Evolutionary conservation across 1,140 invertebrate species (phyloP).

Genomic region (Palaemon carinicauda): DNA sequence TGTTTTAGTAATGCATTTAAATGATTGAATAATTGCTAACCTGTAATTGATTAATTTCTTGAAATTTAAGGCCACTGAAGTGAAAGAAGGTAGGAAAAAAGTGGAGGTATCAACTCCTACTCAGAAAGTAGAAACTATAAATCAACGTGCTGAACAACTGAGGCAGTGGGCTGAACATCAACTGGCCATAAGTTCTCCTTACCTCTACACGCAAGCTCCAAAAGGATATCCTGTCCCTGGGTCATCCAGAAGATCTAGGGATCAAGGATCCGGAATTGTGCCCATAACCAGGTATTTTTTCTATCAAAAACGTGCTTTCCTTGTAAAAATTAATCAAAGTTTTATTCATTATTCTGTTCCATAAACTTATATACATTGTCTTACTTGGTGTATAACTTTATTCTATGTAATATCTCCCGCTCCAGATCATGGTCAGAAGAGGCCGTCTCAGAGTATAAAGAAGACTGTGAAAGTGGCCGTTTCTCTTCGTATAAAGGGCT

Average conservation of each 20-base stretch:
- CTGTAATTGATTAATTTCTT: no score
- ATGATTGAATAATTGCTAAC: no score
- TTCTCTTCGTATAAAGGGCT: conserved; percentile 53
- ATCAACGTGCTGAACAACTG: conserved; percentile 73
- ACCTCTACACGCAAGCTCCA: not conserved
- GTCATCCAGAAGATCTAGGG: conserved; percentile 22
- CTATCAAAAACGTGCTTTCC: no score
- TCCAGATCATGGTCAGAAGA: conserved; percentile 58
- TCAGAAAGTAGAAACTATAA: conserved; percentile 69
- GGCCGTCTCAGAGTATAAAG: conserved; percentile 50
- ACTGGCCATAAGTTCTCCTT: conserved; percentile 3
- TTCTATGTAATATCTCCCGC: no score
- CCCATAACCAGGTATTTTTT: conserved; percentile 33
- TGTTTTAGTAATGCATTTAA: no score
- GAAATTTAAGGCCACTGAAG: no score
- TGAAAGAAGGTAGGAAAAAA: conserved; percentile 42
- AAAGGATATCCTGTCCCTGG: conserved; percentile 29
- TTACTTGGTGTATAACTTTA: no score
- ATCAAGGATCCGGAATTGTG: conserved; percentile 41
- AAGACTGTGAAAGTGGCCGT: conserved; percentile 48
- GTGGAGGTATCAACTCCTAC: conserved; percentile 61
- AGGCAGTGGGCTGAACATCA: conserved; percentile 72
- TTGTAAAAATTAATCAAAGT: not conserved
- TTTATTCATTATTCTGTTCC: not conserved
- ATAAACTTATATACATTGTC: no score